phyloP scores from a whole-genome alignment of 2,888 invertebrate genomes.

The Parnassius mnemosyne region DNA sequence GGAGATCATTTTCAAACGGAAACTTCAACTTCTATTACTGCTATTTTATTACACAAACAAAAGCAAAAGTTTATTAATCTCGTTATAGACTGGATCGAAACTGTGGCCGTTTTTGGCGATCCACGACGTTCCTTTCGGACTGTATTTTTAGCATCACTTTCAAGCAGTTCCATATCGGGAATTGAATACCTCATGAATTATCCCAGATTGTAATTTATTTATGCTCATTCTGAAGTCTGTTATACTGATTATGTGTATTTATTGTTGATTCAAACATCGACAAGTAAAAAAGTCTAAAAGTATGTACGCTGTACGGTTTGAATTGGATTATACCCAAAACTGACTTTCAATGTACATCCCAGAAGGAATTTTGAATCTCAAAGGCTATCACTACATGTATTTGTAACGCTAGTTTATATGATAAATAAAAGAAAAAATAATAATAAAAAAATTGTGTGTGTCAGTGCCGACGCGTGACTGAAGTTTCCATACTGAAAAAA shows the following conservation, averaged over 20 bases:
- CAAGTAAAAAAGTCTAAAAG: neutral
- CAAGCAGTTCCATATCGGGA: constrained; percentile 63
- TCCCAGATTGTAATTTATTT: constrained; percentile 52
- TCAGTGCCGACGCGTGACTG: too few relatives aligned
- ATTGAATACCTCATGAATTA: constrained; percentile 77
- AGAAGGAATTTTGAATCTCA: too few relatives aligned
- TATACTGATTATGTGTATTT: constrained; percentile 9
- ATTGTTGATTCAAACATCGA: neutral
- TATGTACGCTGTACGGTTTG: too few relatives aligned
- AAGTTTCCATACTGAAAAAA: too few relatives aligned
- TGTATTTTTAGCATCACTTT: constrained; percentile 72
- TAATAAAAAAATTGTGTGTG: too few relatives aligned
- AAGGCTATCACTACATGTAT: too few relatives aligned
- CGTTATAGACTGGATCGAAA: constrained; percentile 65
- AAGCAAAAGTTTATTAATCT: constrained; percentile 27
- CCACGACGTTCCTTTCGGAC: constrained; percentile 34
- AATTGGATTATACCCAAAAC: too few relatives aligned
- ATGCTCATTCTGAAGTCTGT: constrained; percentile 26
- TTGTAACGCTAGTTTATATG: too few relatives aligned
- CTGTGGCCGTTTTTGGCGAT: constrained; percentile 56
- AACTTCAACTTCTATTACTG: neutral
- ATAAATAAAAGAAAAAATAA: too few relatives aligned
- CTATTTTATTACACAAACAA: neutral
- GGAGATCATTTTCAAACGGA: too few relatives aligned
- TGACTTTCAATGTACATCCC: too few relatives aligned